phyloP scores from a whole-genome alignment of 2,888 invertebrate species.

The Cheilosia pagana region DNA sequence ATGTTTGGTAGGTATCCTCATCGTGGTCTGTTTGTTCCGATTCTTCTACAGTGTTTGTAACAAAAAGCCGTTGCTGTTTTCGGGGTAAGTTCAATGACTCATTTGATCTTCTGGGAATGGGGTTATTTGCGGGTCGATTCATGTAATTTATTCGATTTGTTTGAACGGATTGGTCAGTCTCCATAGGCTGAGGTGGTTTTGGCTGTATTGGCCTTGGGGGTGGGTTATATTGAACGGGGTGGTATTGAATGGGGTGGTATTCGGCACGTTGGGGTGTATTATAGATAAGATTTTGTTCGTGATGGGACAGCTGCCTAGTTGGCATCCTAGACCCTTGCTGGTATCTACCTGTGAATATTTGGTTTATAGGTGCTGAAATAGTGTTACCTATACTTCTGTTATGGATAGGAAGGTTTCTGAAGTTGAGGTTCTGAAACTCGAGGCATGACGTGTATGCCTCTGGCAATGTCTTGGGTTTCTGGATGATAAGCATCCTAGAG shows the following conservation, averaged over 20 bases:
- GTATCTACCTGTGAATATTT: slow-evolving; percentile 14
- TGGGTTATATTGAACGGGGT: too few species aligned
- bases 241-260: slow-evolving; percentile 13
- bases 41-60: slow-evolving; percentile 5
- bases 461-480: slow-evolving; percentile 27
- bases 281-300: slow-evolving; percentile 25
- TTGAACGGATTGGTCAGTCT: background rate
- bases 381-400: slow-evolving; percentile 23
- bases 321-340: slow-evolving; percentile 8
- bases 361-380: slow-evolving; percentile 22
- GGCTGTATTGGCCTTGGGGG: slow-evolving; percentile 30
- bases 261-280: slow-evolving; percentile 21
- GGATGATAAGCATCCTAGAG: slow-evolving; percentile 45
- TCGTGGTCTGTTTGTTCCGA: background rate
- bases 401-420: slow-evolving; percentile 25
- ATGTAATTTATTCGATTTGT: slow-evolving; percentile 20
- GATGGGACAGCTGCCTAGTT: slow-evolving; percentile 13
- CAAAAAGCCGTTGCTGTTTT: background rate
- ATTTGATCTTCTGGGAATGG: slow-evolving; percentile 4
- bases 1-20: background rate
- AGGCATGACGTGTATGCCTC: slow-evolving; percentile 55
- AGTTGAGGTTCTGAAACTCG: slow-evolving; percentile 58
- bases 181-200: background rate
- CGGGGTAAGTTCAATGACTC: background rate
- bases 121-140: slow-evolving; percentile 17